Evolutionary conservation across 2,888 invertebrate genomes (phyloP).

Genomic region (Bugula neritina): DNA sequence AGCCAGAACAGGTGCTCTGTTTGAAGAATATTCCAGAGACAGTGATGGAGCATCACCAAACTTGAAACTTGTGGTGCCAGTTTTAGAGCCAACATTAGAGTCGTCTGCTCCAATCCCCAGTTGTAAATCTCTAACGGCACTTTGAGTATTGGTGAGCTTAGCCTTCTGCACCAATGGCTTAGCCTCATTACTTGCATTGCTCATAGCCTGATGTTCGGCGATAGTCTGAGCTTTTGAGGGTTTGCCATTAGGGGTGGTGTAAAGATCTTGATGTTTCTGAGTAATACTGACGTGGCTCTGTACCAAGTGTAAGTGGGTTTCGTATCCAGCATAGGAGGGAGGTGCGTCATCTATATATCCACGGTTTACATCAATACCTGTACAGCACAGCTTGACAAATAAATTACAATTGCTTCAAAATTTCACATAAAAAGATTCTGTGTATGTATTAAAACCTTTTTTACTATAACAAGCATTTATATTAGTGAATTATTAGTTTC

Average conservation of each 20-base stretch:
- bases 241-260: background rate
- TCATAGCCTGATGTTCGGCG: background rate
- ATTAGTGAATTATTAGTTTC: no score
- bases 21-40: background rate
- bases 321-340: background rate
- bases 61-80: background rate
- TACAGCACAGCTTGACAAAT: no score
- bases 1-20: no score
- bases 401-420: no score
- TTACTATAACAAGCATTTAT: no score
- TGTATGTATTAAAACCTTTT: no score
- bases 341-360: background rate
- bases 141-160: background rate
- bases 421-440: no score
- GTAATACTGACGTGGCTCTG: background rate
- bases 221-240: background rate
- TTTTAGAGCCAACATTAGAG: background rate
- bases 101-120: background rate
- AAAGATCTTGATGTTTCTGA: slow-evolving; percentile 12
- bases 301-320: background rate
- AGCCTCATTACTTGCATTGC: background rate
- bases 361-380: background rate
- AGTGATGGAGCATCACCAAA: background rate
- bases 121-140: background rate
- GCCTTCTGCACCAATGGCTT: background rate